Conservation (phyloP, 2,113 vertebrate species). For the Terrapene triunguis region DNA sequence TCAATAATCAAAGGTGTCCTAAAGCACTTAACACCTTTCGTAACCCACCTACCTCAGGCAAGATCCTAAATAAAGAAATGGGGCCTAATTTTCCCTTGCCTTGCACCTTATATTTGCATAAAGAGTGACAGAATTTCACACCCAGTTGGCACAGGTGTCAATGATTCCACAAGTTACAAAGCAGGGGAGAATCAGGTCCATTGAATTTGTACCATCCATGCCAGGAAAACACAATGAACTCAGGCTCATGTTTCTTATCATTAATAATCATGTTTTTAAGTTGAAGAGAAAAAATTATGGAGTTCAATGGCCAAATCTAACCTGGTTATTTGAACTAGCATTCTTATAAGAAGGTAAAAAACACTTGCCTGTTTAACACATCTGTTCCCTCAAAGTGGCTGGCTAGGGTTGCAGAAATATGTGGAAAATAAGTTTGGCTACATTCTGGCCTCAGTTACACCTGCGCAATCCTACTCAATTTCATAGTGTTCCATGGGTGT, state of each 20-base stretch:
- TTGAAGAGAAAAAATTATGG: neutral
- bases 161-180: neutral
- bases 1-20: neutral
- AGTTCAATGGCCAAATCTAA: neutral
- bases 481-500: neutral
- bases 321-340: neutral
- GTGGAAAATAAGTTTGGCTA: slow-evolving; percentile 6
- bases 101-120: neutral
- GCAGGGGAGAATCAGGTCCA: neutral
- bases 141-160: fast-evolving
- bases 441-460: neutral
- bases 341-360: neutral
- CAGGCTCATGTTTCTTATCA: neutral
- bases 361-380: neutral
- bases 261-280: neutral
- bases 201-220: neutral
- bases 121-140: neutral
- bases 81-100: neutral
- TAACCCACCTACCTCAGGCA: neutral
- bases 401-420: fast-evolving
- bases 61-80: neutral
- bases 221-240: neutral
- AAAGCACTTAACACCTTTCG: neutral
- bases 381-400: neutral
- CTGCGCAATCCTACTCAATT: neutral